These are phyloP conservation scores for Drosophila santomea DNA, from an alignment of 1,140 invertebrate genomes.

Conservation along the genomic window DNA sequence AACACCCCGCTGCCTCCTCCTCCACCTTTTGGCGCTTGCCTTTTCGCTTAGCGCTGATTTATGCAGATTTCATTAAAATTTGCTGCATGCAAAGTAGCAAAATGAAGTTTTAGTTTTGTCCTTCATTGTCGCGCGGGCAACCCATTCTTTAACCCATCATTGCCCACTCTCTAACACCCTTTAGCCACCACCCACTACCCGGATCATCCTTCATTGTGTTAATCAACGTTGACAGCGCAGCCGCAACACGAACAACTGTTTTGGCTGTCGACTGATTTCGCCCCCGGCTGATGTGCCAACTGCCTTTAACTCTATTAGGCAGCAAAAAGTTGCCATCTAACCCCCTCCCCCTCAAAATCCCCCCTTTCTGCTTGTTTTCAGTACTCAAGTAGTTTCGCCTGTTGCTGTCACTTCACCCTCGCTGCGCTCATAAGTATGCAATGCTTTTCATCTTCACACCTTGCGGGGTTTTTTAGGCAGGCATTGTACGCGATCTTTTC, in stretches of 20 bases:
- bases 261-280: slow-evolving; percentile 34
- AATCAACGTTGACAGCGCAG: slow-evolving; percentile 79
- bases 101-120: slow-evolving; percentile 78
- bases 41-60: slow-evolving; percentile 79
- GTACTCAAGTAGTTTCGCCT: slow-evolving; percentile 63
- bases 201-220: slow-evolving; percentile 73
- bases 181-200: neutral
- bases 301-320: slow-evolving; percentile 77
- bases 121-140: slow-evolving; percentile 21
- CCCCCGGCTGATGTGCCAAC: slow-evolving; percentile 36
- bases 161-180: too few relatives aligned
- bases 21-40: slow-evolving; percentile 24
- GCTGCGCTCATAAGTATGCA: slow-evolving; percentile 36
- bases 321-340: slow-evolving; percentile 38
- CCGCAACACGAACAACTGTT: slow-evolving; percentile 73
- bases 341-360: neutral
- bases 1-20: neutral
- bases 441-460: slow-evolving; percentile 12
- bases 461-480: neutral
- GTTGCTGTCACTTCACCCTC: slow-evolving; percentile 65
- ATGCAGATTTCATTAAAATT: slow-evolving; percentile 84
- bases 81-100: slow-evolving; percentile 75
- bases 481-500: neutral
- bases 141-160: neutral
- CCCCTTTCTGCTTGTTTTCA: neutral